A percentile compares a stretch with the other conserved stretches of the same genome.
Evolutionary conservation across 64 coral and sea anemone genomes (phyloP).

Genomic region (Porites lutea): DNA sequence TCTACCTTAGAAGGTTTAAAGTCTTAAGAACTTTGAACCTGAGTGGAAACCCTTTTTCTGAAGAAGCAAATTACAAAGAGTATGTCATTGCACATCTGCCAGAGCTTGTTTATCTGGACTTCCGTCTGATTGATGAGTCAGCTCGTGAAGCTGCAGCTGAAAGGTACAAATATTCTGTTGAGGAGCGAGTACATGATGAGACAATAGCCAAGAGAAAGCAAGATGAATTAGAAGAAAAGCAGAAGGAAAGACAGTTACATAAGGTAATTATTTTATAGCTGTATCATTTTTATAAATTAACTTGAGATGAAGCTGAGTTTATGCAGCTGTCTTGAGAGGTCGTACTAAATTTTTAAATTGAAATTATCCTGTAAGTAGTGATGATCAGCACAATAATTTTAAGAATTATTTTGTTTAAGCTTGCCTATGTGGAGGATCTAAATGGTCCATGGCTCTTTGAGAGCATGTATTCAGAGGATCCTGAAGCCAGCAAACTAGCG

Average conservation of each 20-base stretch:
- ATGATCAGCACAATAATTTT: too few species aligned
- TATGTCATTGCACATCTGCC: slow-evolving; percentile 96
- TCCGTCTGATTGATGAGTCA: slow-evolving; percentile 88
- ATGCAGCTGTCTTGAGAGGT: too few species aligned
- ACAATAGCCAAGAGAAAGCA: slow-evolving; percentile 82
- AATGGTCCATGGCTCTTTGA: slow-evolving; percentile 87
- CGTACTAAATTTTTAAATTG: too few species aligned
- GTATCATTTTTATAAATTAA: neutral
- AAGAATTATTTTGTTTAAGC: neutral
- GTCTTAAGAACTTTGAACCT: slow-evolving; percentile 86
- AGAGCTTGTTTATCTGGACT: slow-evolving; percentile 96
- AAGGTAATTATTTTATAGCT: slow-evolving; percentile 61
- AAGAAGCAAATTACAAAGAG: slow-evolving; percentile 91
- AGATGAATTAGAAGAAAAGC: slow-evolving; percentile 75
- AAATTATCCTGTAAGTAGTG: too few species aligned
- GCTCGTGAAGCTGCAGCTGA: slow-evolving; percentile 92
- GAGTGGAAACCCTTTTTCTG: slow-evolving; percentile 97
- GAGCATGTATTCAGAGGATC: slow-evolving; percentile 93
- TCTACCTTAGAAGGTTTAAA: slow-evolving; percentile 93
- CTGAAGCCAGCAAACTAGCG: slow-evolving; percentile 85
- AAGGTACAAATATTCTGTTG: slow-evolving; percentile 94
- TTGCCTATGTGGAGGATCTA: slow-evolving; percentile 96
- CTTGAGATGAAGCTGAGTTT: too few species aligned
- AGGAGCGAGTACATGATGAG: slow-evolving; percentile 95
- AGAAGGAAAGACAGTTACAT: slow-evolving; percentile 82